phyloP scores from a whole-genome alignment of 1,140 invertebrate species.

The Drosophila prosaltans region DNA sequence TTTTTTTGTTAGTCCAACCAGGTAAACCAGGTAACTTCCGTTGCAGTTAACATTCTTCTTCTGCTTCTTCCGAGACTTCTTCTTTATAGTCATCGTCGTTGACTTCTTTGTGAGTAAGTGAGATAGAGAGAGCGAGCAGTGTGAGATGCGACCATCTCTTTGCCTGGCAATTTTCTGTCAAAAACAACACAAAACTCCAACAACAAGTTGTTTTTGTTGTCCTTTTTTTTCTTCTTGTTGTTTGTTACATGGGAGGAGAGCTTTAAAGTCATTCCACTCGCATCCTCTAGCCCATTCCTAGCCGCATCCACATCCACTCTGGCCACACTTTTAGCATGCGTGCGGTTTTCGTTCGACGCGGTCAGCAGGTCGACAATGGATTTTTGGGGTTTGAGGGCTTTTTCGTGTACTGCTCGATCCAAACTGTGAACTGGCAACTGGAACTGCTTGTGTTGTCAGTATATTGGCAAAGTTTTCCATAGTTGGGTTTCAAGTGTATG shows the following conservation, averaged over 20 bases:
- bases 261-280: conserved; percentile 46
- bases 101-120: background rate
- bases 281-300: background rate
- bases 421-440: conserved; percentile 48
- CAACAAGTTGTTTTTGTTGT: conserved; percentile 48
- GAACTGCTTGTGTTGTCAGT: conserved; percentile 45
- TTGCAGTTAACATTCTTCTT: conserved; percentile 52
- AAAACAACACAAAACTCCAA: conserved; percentile 59
- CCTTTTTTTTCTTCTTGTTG: background rate
- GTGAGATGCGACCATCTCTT: conserved; percentile 36
- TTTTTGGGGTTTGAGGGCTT: conserved; percentile 22
- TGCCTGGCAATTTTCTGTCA: conserved; percentile 62
- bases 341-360: conserved; percentile 55
- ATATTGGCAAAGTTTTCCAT: conserved; percentile 74
- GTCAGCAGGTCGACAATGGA: conserved; percentile 61
- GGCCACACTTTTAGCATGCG: conserved; percentile 73
- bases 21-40: conserved; percentile 35
- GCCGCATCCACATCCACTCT: conserved; percentile 18
- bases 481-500: conserved; percentile 36
- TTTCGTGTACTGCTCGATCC: conserved; percentile 5
- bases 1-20: background rate
- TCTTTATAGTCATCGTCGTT: conserved; percentile 13
- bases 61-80: conserved; percentile 27
- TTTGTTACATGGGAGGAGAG: background rate
- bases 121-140: no score